Conservation (phyloP, 2,113 vertebrate genomes). For the Ranitomeya variabilis region DNA sequence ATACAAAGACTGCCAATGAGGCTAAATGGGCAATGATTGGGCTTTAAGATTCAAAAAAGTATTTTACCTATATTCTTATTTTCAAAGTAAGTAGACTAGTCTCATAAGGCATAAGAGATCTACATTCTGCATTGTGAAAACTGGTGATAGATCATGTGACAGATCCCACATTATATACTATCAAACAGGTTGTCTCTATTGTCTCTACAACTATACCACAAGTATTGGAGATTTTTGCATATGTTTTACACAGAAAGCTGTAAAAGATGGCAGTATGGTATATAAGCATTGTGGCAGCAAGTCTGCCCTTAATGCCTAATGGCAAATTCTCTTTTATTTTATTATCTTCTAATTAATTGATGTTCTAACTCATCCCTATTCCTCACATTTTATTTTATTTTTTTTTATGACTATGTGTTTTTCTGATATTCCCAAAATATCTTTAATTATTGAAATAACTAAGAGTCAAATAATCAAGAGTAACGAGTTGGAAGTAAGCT, state of each 20-base stretch:
- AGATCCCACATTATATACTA: background rate
- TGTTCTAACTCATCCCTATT: background rate
- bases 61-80: too few species aligned
- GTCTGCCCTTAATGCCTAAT: background rate
- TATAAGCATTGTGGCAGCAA: background rate
- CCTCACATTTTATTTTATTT: background rate
- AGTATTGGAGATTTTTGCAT: background rate
- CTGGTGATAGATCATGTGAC: too few species aligned
- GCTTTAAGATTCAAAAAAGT: too few species aligned
- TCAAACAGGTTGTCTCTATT: background rate
- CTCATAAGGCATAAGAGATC: too few species aligned
- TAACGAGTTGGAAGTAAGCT: background rate
- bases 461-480: background rate
- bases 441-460: background rate
- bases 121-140: too few species aligned
- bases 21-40: too few species aligned
- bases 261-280: background rate
- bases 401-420: constrained; percentile 6
- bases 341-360: background rate
- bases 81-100: too few species aligned
- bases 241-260: background rate
- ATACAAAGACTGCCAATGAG: too few species aligned
- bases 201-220: background rate
- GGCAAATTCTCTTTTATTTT: background rate
- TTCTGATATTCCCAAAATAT: background rate